Evolutionary conservation across 2,888 invertebrate species (phyloP), one percentile per base, ranked within the genome.

Genomic region (Zaprionus bogoriensis): DNA sequence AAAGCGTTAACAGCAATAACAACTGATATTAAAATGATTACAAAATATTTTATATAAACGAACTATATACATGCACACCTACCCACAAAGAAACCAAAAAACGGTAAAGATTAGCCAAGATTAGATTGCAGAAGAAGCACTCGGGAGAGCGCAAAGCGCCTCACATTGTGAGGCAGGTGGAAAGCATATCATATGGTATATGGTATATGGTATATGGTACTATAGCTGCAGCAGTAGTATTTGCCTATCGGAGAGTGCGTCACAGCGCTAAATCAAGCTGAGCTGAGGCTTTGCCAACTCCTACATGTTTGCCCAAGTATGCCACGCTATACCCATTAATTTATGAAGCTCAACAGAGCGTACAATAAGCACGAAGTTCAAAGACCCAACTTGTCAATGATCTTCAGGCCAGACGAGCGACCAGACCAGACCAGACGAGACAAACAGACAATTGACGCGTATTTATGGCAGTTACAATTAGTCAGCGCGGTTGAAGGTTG

Each of bases 11-110:
- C 58, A 60, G 19, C 59, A 66, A 62, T 62, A 55, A 64, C 58
- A 47, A 19, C 62, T 70, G 74, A 65, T 67, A 60, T 76, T 42
- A 61, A 62, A 60, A 62, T 67, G 75, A 75, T 77, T 57, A 65
- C 25, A 52, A 38, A 22, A 53, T 36, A 41, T 6, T 19, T 5
- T 36, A 32, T 27, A 63, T 58, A 52, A 36, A 67, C 23, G 7
- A 36, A 23, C 30, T 32, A 42, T 4, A 30, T 4, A n/a, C n/a
- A n/a, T n/a, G n/a, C n/a, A n/a, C n/a, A n/a, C n/a, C n/a, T n/a
- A n/a, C n/a, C n/a, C n/a, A n/a, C n/a, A 30, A 12, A 38, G 12
- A 20, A 38, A 25, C 41, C 17, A 20, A 30, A 48, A 25, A 41
- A 32, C 10, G 19, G 39, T 12, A 14, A 23, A 20, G 27, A 19